Evolutionary conservation across 2,797 vertebrate genomes (phyloP), one percentile per base, ranked within the genome.

Genomic region (Typhlichthys subterraneus): DNA sequence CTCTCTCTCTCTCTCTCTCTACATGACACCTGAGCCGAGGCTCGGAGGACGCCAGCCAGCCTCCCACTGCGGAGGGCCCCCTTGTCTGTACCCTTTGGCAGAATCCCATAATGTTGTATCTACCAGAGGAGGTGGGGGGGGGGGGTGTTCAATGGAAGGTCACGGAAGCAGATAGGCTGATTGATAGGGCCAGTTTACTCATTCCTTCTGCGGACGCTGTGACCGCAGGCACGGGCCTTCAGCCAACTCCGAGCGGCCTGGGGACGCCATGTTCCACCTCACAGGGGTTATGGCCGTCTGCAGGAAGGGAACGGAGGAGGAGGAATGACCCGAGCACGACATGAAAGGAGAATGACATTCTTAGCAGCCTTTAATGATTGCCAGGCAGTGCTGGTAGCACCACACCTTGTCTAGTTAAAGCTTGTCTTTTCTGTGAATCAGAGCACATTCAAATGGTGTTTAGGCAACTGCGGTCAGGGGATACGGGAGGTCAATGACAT

Each of bases 131-230:
- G 23, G 23, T 23, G 3, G 19, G 3, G 64, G 58, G 29, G 66
- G 58, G 48, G 61, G 76, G 70, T 66, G 66, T 73, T 66, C 29
- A 62, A 71, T 57, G 64, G 63, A 86, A 81, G 70, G 77, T 76
- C 71, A 69, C 75, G 63, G 67, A 80, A 60, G 60, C 63, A 72
- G 65, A 83, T 72, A 51, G 73, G 61, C 69, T 67, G 67, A 83
- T 63, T 84, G 77, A 82, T 84, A 68, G 64, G 69, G 57, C 70
- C 57, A 65, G 71, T 88, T 82, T 75, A 69, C 48, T 69, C 62
- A 59, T 77, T 82, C 63, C 73, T 73, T 77, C 53, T 70, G 45
- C 79, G 79, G 52, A 76, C 59, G 11, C 49, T 56, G 9, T 68
- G 68, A 79, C 69, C 66, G 67, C 51, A 76, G 51, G 54, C 29